Evolutionary conservation across 2,113 vertebrate species (phyloP).

Genomic region (Cariama cristata): DNA sequence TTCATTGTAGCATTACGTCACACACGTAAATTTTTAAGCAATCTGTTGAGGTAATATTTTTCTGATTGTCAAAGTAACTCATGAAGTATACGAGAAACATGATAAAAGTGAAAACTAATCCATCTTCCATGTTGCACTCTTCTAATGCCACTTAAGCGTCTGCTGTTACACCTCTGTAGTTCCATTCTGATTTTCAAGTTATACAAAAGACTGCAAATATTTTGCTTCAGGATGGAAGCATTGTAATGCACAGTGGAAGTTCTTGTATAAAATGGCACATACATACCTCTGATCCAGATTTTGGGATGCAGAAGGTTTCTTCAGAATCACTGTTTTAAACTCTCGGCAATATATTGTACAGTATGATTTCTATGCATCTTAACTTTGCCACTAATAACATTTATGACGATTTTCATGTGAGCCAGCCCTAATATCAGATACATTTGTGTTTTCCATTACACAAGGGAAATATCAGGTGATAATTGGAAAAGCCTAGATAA

Average conservation of each 20-base stretch:
- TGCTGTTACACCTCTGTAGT: not conserved
- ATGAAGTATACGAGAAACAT: accelerated
- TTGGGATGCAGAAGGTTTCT: not conserved
- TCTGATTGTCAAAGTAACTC: not conserved
- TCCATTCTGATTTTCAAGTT: not conserved
- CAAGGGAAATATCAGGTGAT: not conserved
- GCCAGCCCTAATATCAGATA: not conserved
- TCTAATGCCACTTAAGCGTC: not conserved
- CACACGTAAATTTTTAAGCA: not conserved
- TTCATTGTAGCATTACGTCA: not conserved
- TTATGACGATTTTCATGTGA: not conserved
- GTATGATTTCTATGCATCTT: not conserved
- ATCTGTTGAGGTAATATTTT: not conserved
- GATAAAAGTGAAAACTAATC: not conserved
- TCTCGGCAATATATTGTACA: not conserved
- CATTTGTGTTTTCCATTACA: not conserved
- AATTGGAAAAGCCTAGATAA: conserved; percentile 9
- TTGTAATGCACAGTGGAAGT: not conserved
- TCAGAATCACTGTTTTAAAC: not conserved
- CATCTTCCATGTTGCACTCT: not conserved
- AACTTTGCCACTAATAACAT: not conserved
- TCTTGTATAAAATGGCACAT: not conserved
- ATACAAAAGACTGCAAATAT: not conserved
- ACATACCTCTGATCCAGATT: not conserved
- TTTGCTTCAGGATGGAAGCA: not conserved